Base-by-base conservation (phyloP, 2,888 invertebrate genomes). In the Zygogramma bicolorata region DNA sequence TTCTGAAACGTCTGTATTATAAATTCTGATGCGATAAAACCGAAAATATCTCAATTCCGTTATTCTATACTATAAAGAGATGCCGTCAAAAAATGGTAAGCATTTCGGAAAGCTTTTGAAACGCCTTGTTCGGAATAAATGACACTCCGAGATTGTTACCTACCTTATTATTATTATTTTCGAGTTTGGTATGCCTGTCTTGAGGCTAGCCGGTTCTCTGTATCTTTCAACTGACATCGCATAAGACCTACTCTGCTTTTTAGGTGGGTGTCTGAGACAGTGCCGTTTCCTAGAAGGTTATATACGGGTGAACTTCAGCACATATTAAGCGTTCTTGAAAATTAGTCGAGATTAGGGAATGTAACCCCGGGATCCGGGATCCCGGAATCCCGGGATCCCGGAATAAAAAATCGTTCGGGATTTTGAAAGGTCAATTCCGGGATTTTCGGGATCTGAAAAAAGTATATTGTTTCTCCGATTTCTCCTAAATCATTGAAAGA, bases 161-260 rank as follows among this genome's bases (percentile, higher is more conserved):
- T 80, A 81, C 81, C 82, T 81, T 83, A 81, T 82, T 82, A 81
- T 83, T 83, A 81, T 83, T 82, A 82, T 82, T 80, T 77, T 82
- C 80, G 70, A 77, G 78, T 82, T 83, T 81, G 75, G 78, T 78
- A 76, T 74, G 78, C 72, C 68, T 78, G 75, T 76, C 77, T 53
- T 53, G 53, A 25, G 25, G 25, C 53, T 53, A 78, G 76, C 78
- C 78, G 78, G 78, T 78, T 77, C 67, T 75, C 76, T 76, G 71
- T 76, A 76, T 76, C 75, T 77, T 71, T 71, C 57, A 71, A 61
- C 71, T 71, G 76, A 75, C 77, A 77, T 77, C 77, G 68, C 76
- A 72, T 70, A 75, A 74, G 68, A 71, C 70, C 71, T 74, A 74
- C 75, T 75, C 72, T 69, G 74, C 60, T 73, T 77, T 72, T 77